These are phyloP conservation scores for Falco cherrug DNA, from an alignment of 2,797 vertebrate genomes.

Conservation along the genomic window DNA sequence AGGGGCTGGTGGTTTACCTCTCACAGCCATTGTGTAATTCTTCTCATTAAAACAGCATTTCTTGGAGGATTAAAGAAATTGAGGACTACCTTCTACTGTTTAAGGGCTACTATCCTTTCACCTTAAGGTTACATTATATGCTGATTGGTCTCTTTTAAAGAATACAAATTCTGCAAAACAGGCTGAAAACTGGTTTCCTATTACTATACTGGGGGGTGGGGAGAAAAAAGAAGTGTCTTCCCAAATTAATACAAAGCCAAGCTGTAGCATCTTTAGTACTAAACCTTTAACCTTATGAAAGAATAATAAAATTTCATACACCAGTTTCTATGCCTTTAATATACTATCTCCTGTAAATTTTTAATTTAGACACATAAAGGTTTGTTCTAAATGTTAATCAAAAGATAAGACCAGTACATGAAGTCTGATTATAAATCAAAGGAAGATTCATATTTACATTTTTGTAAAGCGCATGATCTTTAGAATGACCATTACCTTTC, in stretches of 20 bases:
- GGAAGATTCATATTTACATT: background rate
- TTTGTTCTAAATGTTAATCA: background rate
- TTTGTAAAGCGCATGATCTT: background rate
- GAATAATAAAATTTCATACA: background rate
- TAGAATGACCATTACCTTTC: background rate
- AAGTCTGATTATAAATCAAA: background rate
- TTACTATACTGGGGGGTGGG: accelerated
- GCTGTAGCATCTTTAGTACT: background rate
- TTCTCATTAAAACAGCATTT: background rate
- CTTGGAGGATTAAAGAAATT: background rate
- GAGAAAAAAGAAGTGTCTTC: background rate
- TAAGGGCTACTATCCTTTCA: background rate
- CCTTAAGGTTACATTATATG: background rate
- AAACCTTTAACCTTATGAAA: background rate
- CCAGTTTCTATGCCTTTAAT: background rate
- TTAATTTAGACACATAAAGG: background rate
- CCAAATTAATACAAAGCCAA: background rate
- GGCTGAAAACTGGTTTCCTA: background rate
- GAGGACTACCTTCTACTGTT: background rate
- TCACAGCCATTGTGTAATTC: background rate
- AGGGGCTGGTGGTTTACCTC: background rate
- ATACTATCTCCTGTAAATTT: background rate
- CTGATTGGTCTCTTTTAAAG: background rate
- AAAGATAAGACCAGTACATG: background rate
- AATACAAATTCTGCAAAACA: background rate